Evolutionary conservation across 2,797 vertebrate genomes (phyloP).

Genomic region (Rhynchotus rufescens): DNA sequence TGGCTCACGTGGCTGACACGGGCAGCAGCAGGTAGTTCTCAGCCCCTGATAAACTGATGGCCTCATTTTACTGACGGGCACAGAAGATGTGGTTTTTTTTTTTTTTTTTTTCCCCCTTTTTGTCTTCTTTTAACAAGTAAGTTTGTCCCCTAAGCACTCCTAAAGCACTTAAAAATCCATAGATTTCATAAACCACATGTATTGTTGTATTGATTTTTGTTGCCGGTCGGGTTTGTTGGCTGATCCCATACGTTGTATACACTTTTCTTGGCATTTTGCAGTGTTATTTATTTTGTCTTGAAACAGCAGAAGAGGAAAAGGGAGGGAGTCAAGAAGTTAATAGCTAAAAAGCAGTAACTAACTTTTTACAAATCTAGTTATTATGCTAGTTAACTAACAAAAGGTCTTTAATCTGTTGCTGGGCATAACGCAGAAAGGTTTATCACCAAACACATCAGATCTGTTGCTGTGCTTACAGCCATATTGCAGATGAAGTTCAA

Average conservation of each 20-base stretch:
- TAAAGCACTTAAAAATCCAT: not conserved
- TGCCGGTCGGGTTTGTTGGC: not conserved
- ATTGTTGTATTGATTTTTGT: not conserved
- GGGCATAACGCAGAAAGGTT: not conserved
- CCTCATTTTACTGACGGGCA: fast-evolving
- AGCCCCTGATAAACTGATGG: not conserved
- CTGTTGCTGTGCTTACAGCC: not conserved
- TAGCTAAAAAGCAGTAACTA: not conserved
- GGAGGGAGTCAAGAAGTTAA: not conserved
- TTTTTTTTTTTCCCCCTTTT: not conserved
- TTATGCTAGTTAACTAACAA: not conserved
- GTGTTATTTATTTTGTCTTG: not conserved
- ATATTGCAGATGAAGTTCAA: not conserved
- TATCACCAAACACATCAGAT: not conserved
- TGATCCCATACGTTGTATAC: not conserved
- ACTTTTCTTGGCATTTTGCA: not conserved
- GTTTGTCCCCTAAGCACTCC: not conserved
- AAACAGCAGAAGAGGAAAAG: not conserved
- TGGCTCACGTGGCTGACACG: not conserved
- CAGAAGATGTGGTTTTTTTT: not conserved
- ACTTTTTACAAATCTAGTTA: not conserved
- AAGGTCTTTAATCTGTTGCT: not conserved
- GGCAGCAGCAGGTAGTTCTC: not conserved
- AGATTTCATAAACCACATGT: not conserved
- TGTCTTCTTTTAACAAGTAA: not conserved